Percentiles rank a stretch among this genome's conserved stretches.
Conservation (phyloP, 2,888 invertebrate genomes). For the Liposcelis brunnea region DNA sequence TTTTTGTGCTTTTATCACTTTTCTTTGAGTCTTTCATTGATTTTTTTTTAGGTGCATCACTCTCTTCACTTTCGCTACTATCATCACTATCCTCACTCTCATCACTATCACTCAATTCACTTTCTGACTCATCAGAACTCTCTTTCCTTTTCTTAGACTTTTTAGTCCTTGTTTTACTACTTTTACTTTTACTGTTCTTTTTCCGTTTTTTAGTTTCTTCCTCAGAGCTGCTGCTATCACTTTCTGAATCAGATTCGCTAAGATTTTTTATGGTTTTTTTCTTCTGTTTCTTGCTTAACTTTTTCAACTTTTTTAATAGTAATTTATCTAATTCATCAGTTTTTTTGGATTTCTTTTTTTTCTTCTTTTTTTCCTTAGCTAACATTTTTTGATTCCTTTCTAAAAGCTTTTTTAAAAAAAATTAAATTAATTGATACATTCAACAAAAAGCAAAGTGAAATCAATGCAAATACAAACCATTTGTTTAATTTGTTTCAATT, state of each 20-base stretch:
- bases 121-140: neutral
- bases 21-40: neutral
- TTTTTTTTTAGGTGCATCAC: slow-evolving; percentile 1
- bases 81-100: neutral
- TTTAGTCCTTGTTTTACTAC: neutral
- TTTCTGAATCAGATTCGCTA: slow-evolving; percentile 1
- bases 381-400: neutral
- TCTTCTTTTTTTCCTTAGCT: slow-evolving; percentile 1
- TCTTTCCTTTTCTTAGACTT: neutral
- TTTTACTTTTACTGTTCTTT: neutral
- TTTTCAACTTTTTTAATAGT: neutral
- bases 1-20: neutral
- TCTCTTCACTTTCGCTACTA: slow-evolving; percentile 6
- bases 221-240: neutral
- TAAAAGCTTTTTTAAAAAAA: neutral
- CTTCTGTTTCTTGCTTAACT: neutral
- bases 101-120: slow-evolving; percentile 1
- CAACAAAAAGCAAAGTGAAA: too few species aligned
- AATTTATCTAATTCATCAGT: neutral
- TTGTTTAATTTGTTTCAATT: slow-evolving; percentile 69
- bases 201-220: neutral
- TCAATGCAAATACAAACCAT: too few species aligned
- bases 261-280: slow-evolving; percentile 8
- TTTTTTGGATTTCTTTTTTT: neutral
- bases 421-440: too few species aligned